phyloP scores from a whole-genome alignment of 2,797 vertebrate species.

The Galaxias olidus region DNA sequence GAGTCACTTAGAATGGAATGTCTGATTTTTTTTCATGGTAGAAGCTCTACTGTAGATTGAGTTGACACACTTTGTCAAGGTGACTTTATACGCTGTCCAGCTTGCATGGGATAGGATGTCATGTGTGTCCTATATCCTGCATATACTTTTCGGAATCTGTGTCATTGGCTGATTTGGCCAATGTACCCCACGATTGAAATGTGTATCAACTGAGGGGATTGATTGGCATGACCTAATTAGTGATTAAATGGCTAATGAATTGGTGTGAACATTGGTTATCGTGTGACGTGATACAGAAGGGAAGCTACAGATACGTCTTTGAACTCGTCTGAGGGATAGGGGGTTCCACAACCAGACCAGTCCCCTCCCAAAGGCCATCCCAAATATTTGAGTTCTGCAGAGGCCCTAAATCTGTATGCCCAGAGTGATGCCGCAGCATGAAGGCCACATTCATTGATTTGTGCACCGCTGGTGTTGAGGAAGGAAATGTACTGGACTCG shows the following conservation, averaged over 20 bases:
- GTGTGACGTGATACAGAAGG: not conserved
- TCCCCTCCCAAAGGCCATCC: too few species aligned
- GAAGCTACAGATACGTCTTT: conserved; percentile 14
- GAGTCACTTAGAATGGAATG: conserved; percentile 57
- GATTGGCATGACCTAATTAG: not conserved
- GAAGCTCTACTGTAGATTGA: conserved; percentile 61
- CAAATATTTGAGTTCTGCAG: too few species aligned
- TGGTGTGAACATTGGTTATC: too few species aligned
- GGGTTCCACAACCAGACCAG: too few species aligned
- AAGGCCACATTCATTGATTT: conserved; percentile 53
- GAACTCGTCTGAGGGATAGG: too few species aligned
- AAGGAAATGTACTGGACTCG: conserved; percentile 50
- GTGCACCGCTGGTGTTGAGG: conserved; percentile 45
- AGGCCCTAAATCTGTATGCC: conserved; percentile 15
- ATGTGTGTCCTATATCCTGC: conserved; percentile 4
- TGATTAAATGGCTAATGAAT: too few species aligned
- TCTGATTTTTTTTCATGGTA: conserved; percentile 55
- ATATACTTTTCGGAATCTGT: not conserved
- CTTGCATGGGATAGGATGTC: conserved; percentile 35
- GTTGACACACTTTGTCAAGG: conserved; percentile 74
- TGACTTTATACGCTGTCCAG: conserved; percentile 67
- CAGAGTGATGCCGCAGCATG: conserved; percentile 23
- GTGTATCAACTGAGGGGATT: not conserved
- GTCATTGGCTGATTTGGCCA: too few species aligned
- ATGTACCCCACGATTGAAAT: too few species aligned